Conservation (phyloP, 1,140 invertebrate genomes). For the Micrasema minimum region DNA sequence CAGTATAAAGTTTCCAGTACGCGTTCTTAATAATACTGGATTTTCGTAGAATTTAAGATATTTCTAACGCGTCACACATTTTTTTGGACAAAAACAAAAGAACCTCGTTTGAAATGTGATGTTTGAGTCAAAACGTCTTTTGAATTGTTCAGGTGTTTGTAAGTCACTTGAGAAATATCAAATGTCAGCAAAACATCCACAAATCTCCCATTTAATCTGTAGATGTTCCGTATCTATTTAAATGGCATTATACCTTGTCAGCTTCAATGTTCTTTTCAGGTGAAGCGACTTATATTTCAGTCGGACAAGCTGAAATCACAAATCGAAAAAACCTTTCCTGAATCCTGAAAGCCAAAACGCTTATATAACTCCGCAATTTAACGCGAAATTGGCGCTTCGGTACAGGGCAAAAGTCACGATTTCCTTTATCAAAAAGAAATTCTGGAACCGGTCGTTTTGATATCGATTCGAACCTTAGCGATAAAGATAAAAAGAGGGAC, state of each 20-base stretch:
- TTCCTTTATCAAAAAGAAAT: not conserved
- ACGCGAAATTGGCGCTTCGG: not conserved
- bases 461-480: slow-evolving; percentile 12
- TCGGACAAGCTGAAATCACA: slow-evolving; percentile 21
- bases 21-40: too few species aligned
- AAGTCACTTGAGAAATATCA: too few species aligned
- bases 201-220: slow-evolving; percentile 4
- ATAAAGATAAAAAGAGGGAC: slow-evolving; percentile 19
- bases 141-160: too few species aligned
- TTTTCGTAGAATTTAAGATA: too few species aligned
- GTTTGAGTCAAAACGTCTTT: too few species aligned
- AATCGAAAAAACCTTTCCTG: slow-evolving; percentile 12
- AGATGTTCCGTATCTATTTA: slow-evolving; percentile 2
- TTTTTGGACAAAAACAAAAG: too few species aligned
- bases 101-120: too few species aligned
- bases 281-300: slow-evolving; percentile 6
- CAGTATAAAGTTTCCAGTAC: too few species aligned
- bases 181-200: too few species aligned
- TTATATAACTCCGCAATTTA: not conserved
- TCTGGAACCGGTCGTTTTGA: not conserved
- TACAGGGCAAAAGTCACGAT: not conserved
- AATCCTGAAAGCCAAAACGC: not conserved
- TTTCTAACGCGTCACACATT: too few species aligned
- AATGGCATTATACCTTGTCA: slow-evolving; percentile 2
- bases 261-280: slow-evolving; percentile 6